A percentile compares a stretch with the other conserved stretches of the same genome.
These are phyloP conservation scores for Proales similis DNA, from an alignment of 1,140 invertebrate genomes.

Conservation along the genomic window DNA sequence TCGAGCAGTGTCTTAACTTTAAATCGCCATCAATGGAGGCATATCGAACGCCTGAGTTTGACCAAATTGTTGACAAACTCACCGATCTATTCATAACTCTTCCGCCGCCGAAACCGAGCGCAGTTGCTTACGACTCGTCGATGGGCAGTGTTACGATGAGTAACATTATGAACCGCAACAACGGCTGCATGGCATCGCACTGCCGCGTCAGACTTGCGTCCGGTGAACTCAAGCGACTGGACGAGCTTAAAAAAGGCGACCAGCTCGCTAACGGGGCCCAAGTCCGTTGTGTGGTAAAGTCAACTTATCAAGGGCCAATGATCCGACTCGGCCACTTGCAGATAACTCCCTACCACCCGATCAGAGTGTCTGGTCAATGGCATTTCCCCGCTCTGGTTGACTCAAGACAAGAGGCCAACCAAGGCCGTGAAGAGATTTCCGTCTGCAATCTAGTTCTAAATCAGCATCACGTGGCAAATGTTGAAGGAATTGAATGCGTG, in stretches of 20 bases:
- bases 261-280: neutral
- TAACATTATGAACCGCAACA: constrained; percentile 34
- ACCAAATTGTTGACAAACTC: constrained; percentile 12
- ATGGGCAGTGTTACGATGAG: neutral
- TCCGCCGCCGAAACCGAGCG: constrained; percentile 20
- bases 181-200: constrained; percentile 15
- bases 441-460: constrained; percentile 27
- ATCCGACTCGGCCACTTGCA: constrained; percentile 4
- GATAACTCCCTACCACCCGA: constrained; percentile 28
- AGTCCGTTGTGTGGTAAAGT: constrained; percentile 15
- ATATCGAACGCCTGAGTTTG: constrained; percentile 6
- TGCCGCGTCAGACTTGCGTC: neutral
- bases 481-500: constrained; percentile 17
- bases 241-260: constrained; percentile 26
- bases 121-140: neutral
- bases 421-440: neutral
- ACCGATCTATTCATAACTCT: constrained; percentile 20
- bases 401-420: neutral
- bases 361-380: constrained; percentile 1
- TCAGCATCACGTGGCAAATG: constrained; percentile 1
- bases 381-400: constrained; percentile 15
- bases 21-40: constrained; percentile 35
- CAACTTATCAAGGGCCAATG: constrained; percentile 5
- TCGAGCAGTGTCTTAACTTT: constrained; percentile 26
- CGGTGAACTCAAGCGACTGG: constrained; percentile 4